A percentile compares a stretch with the other conserved stretches of the same genome.
These are phyloP conservation scores for Lepidotrigona ventralis DNA, from an alignment of 1,140 invertebrate species.

Conservation along the genomic window DNA sequence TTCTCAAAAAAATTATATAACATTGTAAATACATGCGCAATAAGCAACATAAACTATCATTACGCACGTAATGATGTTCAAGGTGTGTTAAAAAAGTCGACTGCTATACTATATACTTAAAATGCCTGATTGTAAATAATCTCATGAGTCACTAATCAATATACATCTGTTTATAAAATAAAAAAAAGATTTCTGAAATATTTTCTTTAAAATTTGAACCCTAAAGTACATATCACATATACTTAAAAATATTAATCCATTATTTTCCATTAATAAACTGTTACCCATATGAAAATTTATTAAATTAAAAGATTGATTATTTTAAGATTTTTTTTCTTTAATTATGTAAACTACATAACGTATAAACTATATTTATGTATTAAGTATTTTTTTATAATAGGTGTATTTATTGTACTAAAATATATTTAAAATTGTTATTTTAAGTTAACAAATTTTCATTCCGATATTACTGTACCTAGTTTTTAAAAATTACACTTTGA, in stretches of 20 bases:
- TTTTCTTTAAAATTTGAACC: conserved; percentile 40
- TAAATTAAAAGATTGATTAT: conserved; percentile 28
- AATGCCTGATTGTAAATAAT: conserved; percentile 59
- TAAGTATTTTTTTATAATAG: conserved; percentile 28
- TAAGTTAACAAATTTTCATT: not conserved
- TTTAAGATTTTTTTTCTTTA: conserved; percentile 28
- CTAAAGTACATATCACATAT: conserved; percentile 60
- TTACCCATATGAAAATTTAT: conserved; percentile 44
- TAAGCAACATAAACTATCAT: conserved; percentile 38
- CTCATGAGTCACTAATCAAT: conserved; percentile 40
- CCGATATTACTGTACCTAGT: conserved; percentile 1
- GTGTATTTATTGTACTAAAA: conserved; percentile 13
- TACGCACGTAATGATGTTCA: not conserved
- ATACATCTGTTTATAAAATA: conserved; percentile 51
- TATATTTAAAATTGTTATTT: conserved; percentile 26
- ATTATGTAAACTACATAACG: not conserved
- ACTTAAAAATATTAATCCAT: conserved; percentile 61
- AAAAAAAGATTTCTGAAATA: conserved; percentile 27
- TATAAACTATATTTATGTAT: conserved; percentile 20
- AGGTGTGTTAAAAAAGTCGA: conserved; percentile 31
- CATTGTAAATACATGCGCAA: conserved; percentile 58
- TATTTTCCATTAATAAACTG: conserved; percentile 65
- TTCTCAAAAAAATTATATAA: conserved; percentile 43
- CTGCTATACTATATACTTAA: conserved; percentile 40
- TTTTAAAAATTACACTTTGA: conserved; percentile 30